These are phyloP conservation scores for Leptura quadrifasciata DNA, from an alignment of 2,888 invertebrate genomes.

Conservation along the genomic window DNA sequence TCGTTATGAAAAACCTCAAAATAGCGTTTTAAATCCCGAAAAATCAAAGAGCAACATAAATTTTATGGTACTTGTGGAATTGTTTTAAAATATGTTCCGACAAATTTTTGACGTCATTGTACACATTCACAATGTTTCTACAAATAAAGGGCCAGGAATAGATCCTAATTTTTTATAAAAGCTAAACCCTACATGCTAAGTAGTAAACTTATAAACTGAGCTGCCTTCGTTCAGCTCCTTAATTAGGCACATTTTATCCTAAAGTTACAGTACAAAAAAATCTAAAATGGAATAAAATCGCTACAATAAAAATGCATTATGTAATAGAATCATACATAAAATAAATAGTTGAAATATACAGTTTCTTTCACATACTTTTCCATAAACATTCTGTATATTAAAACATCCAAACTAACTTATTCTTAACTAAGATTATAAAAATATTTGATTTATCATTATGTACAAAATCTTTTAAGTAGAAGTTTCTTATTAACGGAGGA, in stretches of 20 bases:
- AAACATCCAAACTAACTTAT: conserved; percentile 46
- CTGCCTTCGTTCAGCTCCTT: conserved; percentile 56
- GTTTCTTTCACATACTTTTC: conserved; percentile 19
- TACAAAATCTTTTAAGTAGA: conserved; percentile 56
- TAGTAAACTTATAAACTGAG: conserved; percentile 52
- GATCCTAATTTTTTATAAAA: conserved; percentile 47
- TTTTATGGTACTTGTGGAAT: too few species aligned
- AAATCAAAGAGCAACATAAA: too few species aligned
- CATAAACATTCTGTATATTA: conserved; percentile 43
- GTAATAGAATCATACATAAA: conserved; percentile 42
- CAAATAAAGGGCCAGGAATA: background rate
- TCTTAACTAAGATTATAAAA: conserved; percentile 64
- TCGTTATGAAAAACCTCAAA: too few species aligned
- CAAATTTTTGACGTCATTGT: background rate
- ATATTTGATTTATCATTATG: conserved; percentile 60
- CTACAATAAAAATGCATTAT: conserved; percentile 32
- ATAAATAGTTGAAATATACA: conserved; percentile 46
- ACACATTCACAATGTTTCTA: background rate
- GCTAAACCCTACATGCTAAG: conserved; percentile 45
- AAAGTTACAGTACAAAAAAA: conserved; percentile 51
- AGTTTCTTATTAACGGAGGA: conserved; percentile 48
- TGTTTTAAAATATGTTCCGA: too few species aligned
- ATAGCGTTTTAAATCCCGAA: too few species aligned
- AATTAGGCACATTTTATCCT: conserved; percentile 60
- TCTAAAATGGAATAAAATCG: conserved; percentile 42